Percentiles rank a stretch among this genome's conserved stretches.
These are phyloP conservation scores for Drosophila virilis DNA, from an alignment of 1,140 invertebrate species.

Conservation along the genomic window DNA sequence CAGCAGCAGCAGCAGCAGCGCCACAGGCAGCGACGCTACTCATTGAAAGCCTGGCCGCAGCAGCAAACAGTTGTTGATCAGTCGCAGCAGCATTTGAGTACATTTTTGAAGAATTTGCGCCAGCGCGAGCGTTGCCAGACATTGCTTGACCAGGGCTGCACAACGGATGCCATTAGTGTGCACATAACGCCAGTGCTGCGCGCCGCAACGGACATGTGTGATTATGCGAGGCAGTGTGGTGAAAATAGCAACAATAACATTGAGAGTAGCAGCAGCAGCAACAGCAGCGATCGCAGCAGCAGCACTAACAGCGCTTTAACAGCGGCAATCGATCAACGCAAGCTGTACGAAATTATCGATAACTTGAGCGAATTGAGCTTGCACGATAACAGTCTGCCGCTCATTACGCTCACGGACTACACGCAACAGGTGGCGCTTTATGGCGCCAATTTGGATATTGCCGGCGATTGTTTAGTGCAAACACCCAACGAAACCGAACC, in stretches of 20 bases:
- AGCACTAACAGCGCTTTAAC: constrained; percentile 15
- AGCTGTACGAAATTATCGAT: constrained; percentile 78
- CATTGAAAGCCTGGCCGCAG: constrained; percentile 30
- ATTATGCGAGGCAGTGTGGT: constrained; percentile 31
- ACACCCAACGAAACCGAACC: constrained; percentile 71
- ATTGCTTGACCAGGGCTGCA: not conserved
- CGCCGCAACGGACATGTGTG: constrained; percentile 45
- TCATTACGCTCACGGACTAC: constrained; percentile 75
- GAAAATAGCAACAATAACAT: constrained; percentile 4
- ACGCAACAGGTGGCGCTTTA: constrained; percentile 70
- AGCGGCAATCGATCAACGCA: constrained; percentile 41
- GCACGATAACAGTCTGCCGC: constrained; percentile 55
- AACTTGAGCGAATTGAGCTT: constrained; percentile 72
- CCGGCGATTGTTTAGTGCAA: constrained; percentile 46
- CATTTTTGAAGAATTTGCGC: constrained; percentile 49
- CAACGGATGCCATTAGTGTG: constrained; percentile 28
- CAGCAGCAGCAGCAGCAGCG: constrained; percentile 22
- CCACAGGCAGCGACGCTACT: constrained; percentile 18
- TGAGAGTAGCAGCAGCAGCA: constrained; percentile 1
- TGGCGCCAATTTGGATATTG: constrained; percentile 54
- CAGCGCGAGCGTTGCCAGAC: constrained; percentile 30
- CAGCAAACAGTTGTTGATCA: constrained; percentile 18
- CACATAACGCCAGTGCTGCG: constrained; percentile 27
- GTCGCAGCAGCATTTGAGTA: constrained; percentile 29
- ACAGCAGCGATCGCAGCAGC: constrained; percentile 15